phyloP scores from a whole-genome alignment of 1,140 invertebrate species.

The Thalassaphorura encarpata region DNA sequence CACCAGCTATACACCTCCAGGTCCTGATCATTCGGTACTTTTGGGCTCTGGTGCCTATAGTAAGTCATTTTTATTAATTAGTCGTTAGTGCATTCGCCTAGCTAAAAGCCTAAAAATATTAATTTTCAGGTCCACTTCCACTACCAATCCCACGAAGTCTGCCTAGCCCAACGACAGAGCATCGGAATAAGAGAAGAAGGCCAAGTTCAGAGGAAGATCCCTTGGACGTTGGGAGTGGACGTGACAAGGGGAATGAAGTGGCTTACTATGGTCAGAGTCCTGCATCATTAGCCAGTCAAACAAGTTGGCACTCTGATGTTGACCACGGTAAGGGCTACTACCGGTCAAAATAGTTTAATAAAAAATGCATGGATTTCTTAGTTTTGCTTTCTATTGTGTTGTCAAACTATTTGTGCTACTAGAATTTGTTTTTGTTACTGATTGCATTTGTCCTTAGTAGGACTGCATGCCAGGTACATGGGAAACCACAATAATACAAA shows the following conservation, averaged over 20 bases:
- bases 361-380: no score
- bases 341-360: no score
- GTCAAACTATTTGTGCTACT: background rate
- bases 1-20: constrained; percentile 76
- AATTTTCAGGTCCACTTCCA: constrained; percentile 34
- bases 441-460: no score
- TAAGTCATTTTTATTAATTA: constrained; percentile 38
- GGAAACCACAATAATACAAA: background rate
- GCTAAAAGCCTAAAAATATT: background rate
- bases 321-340: constrained; percentile 41
- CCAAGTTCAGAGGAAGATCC: constrained; percentile 50
- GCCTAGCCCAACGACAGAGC: constrained; percentile 43
- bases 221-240: constrained; percentile 35
- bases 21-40: constrained; percentile 47
- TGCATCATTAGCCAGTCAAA: constrained; percentile 43
- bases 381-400: background rate
- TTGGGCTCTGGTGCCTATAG: constrained; percentile 51
- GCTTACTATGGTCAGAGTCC: constrained; percentile 51
- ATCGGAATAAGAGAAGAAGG: constrained; percentile 47
- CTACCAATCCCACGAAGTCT: constrained; percentile 39
- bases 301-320: constrained; percentile 49
- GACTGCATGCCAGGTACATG: no score
- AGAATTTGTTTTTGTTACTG: background rate
- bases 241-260: constrained; percentile 40
- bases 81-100: background rate